Percentiles rank a stretch among this genome's conserved stretches.
Conservation (phyloP, 2,888 invertebrate species). For the Nephrotoma appendiculata region DNA sequence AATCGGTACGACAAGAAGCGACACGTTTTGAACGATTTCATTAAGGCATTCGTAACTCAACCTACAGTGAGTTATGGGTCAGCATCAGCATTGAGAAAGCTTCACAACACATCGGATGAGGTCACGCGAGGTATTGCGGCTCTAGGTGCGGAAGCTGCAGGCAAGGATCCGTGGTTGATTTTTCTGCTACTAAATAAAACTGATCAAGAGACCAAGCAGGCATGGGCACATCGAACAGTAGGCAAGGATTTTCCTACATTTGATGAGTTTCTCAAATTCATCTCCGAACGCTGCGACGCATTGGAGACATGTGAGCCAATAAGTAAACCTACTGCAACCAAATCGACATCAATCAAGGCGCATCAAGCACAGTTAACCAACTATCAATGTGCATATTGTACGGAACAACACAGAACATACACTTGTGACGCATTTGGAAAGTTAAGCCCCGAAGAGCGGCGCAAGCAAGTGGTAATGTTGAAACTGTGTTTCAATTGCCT, state of each 20-base stretch:
- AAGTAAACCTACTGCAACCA: not conserved
- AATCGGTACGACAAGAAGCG: not conserved
- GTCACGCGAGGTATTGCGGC: not conserved
- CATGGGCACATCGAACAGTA: not conserved
- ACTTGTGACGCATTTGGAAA: not conserved
- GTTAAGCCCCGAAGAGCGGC: not conserved
- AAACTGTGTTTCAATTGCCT: too few relatives aligned
- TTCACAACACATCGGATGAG: not conserved
- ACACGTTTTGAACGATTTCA: not conserved
- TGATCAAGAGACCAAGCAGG: not conserved
- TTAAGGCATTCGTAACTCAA: not conserved
- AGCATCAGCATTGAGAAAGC: not conserved
- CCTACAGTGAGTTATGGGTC: not conserved
- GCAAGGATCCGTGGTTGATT: not conserved
- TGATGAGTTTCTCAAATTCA: not conserved
- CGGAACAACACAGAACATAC: not conserved
- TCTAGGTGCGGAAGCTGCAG: not conserved
- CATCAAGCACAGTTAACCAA: not conserved
- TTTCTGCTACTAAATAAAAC: not conserved
- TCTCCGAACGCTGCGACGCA: not conserved
- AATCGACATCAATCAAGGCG: not conserved
- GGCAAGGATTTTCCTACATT: not conserved
- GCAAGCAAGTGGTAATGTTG: not conserved
- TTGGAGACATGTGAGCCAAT: not conserved
- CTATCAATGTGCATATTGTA: not conserved